Evolutionary conservation across 2,888 invertebrate genomes (phyloP).

Genomic region (Eubasilissa splendida): DNA sequence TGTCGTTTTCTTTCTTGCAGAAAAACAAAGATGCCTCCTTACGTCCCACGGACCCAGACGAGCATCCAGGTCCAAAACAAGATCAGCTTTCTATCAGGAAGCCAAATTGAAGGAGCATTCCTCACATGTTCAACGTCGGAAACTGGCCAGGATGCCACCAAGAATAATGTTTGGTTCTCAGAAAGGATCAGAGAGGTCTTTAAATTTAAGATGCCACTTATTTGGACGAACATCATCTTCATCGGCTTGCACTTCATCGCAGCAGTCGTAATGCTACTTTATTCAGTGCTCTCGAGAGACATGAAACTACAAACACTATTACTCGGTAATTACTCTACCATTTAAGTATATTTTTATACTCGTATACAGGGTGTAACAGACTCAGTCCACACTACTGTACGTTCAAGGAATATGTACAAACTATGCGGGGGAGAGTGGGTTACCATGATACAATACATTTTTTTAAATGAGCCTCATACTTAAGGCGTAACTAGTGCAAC

Average conservation of each 20-base stretch:
- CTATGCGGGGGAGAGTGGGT: too few species aligned
- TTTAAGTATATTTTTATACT: too few species aligned
- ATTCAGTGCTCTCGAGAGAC: conserved; percentile 59
- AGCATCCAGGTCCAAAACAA: conserved; percentile 15
- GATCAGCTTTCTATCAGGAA: not conserved
- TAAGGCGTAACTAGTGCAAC: too few species aligned
- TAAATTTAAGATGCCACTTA: conserved; percentile 69
- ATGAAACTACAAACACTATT: conserved; percentile 68
- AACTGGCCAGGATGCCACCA: too few species aligned
- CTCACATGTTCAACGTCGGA: not conserved
- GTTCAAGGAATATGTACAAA: too few species aligned
- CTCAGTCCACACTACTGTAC: too few species aligned
- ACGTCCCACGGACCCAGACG: conserved; percentile 28
- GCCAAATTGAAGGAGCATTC: not conserved
- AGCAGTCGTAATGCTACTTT: conserved; percentile 63
- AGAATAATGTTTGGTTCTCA: not conserved
- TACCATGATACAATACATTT: too few species aligned
- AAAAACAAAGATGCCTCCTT: conserved; percentile 18
- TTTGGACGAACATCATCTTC: conserved; percentile 76
- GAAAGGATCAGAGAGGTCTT: conserved; percentile 7
- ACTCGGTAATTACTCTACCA: conserved; percentile 73
- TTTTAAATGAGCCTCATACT: too few species aligned
- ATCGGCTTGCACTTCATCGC: conserved; percentile 72
- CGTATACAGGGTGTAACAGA: too few species aligned
- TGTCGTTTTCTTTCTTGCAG: conserved; percentile 15